These are phyloP conservation scores for Chunga burmeisteri DNA, from an alignment of 2,113 vertebrate genomes.

Conservation along the genomic window DNA sequence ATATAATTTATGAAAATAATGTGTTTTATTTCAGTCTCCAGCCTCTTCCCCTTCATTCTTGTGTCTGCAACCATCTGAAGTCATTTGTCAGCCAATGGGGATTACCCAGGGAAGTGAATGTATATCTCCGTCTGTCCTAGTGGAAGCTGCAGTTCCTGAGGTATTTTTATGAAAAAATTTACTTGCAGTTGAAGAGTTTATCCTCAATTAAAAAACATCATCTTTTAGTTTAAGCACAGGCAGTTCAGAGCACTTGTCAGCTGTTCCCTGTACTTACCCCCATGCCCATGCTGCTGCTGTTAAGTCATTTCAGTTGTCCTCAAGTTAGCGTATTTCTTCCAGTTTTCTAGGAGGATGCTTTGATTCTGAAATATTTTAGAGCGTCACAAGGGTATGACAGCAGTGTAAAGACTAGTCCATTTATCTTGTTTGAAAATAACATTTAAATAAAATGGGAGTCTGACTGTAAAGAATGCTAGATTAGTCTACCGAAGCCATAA, in stretches of 20 bases:
- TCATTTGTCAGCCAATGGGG: constrained; percentile 77
- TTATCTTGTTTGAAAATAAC: not conserved
- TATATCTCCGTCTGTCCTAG: constrained; percentile 67
- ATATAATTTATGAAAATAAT: not conserved
- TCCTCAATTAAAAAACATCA: not conserved
- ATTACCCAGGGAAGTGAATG: constrained; percentile 73
- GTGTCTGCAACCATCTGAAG: constrained; percentile 77
- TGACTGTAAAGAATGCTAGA: not conserved
- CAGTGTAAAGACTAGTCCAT: not conserved
- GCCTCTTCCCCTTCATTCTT: constrained; percentile 71
- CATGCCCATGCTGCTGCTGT: not conserved
- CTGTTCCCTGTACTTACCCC: not conserved
- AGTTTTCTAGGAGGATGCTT: not conserved
- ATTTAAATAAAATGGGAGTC: not conserved
- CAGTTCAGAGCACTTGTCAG: not conserved
- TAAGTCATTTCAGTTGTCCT: not conserved
- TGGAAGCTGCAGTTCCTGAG: constrained; percentile 77
- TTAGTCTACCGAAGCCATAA: not conserved
- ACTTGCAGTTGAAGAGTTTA: not conserved
- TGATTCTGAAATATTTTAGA: not conserved
- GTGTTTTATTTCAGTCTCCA: constrained; percentile 71
- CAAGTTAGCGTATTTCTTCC: not conserved
- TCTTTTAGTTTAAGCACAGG: not conserved
- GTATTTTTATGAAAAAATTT: constrained; percentile 7
- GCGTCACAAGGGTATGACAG: not conserved